Conservation (phyloP, 2,797 vertebrate genomes). For the Antennarius maculatus region DNA sequence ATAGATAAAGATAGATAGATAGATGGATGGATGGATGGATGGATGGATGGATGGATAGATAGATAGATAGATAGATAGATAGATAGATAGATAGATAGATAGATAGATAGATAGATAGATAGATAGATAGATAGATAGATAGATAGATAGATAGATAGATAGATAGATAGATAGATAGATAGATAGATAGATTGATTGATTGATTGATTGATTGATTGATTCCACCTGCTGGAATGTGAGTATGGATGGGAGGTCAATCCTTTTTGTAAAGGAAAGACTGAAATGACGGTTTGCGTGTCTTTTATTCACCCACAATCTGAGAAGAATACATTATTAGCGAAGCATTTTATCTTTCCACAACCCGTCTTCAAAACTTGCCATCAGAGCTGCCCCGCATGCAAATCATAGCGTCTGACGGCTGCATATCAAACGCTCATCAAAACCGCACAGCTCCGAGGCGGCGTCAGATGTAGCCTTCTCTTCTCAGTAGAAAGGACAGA, state of each 20-base stretch:
- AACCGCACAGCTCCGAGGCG: conserved; percentile 33
- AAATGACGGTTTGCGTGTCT: conserved; percentile 18
- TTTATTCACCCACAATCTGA: conserved; percentile 17
- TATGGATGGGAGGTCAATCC: conserved; percentile 31
- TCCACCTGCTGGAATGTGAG: conserved; percentile 18
- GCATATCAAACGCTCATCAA: conserved; percentile 69
- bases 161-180: no score
- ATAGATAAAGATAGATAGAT: no score
- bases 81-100: no score
- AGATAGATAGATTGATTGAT: no score
- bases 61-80: no score
- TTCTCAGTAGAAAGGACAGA: conserved; percentile 51
- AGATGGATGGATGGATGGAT: no score
- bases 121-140: no score
- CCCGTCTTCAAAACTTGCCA: conserved; percentile 42
- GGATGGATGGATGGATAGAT: no score
- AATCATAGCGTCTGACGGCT: conserved; percentile 48
- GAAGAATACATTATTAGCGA: conserved; percentile 42
- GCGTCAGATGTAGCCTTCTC: conserved; percentile 54
- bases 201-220: no score
- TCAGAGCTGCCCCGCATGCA: conserved; percentile 36
- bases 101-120: no score
- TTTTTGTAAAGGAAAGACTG: conserved; percentile 10
- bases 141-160: no score
- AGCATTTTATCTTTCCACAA: conserved; percentile 50